Base-by-base conservation (phyloP, 2,797 vertebrate species). In the Synanceia verrucosa region DNA sequence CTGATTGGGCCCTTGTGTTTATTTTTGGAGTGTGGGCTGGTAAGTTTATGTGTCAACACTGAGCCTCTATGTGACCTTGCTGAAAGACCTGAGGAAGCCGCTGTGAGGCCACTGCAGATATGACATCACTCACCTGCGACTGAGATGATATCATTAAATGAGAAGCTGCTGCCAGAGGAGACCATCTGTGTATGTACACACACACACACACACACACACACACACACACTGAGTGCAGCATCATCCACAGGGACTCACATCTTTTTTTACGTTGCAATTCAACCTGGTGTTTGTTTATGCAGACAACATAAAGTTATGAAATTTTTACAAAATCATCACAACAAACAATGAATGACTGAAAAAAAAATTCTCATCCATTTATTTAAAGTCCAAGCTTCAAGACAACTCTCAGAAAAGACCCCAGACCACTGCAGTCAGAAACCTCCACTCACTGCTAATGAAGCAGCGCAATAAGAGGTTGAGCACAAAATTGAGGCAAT, bases 71-170 rank as follows among this genome's bases (percentile, higher is more conserved):
- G 41, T 55, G 62, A 57, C 73, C 79, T 71, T 43, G 31, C 57
- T 34, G 47, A 51, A 60, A 46, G 58, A 1, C 19, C n/a, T 41
- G 24, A 46, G 29, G n/a, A 44, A 50, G 37, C 2, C n/a, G 69
- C 24, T 9, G n/a, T 31, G 70, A 51, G 51, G 51, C 10, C 68
- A 60, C 76, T 82, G 76, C 83, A 87, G 81, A 82, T 80, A 83
- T 85, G 83, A 78, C 76, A 68, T 85, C 86, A 82, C 79, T 73
- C 73, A 79, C 79, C 73, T 80, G 70, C 16, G 14, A 61, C 82
- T 51, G 43, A 69, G 74, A 73, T 86, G 78, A 84, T 57, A 36
- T 82, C 62, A 75, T 66, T 69, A 75, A 69, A 70, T 24, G 61
- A 73, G 3, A n/a, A 78, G 69, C 59, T 74, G 69, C 59, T 74